Percentiles rank a stretch among this genome's conserved stretches.
Conservation (phyloP, 2,888 invertebrate species). For the Heliconius ethilla region DNA sequence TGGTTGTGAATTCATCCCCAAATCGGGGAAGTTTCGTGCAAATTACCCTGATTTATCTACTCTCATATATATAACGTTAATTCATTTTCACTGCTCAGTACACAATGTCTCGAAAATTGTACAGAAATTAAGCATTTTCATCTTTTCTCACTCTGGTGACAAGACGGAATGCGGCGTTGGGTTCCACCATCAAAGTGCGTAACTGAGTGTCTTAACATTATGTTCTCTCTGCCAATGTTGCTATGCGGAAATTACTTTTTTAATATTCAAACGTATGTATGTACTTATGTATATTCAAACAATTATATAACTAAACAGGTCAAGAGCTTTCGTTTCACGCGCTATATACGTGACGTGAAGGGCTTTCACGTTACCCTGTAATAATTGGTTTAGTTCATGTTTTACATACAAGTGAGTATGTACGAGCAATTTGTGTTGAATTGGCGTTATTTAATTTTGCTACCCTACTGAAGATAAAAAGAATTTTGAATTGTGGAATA, state of each 20-base stretch:
- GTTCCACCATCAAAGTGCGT: neutral
- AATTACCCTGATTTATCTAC: neutral
- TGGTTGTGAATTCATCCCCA: neutral
- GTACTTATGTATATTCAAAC: conserved; percentile 29
- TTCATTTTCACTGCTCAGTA: no score
- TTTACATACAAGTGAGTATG: conserved; percentile 2
- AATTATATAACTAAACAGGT: conserved; percentile 57
- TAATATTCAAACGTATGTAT: no score
- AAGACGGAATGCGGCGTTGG: neutral
- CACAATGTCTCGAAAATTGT: neutral
- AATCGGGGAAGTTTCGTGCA: neutral
- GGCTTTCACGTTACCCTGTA: conserved; percentile 44
- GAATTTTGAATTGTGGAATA: neutral
- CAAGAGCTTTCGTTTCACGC: conserved; percentile 52
- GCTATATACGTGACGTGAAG: conserved; percentile 55
- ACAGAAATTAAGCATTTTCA: neutral
- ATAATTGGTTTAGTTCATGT: conserved; percentile 22
- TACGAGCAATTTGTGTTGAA: conserved; percentile 1
- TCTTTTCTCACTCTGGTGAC: neutral
- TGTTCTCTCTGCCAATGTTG: neutral
- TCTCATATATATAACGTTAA: no score
- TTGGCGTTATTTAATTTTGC: conserved; percentile 14
- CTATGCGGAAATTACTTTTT: no score
- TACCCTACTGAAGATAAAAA: conserved; percentile 6
- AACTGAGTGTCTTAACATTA: neutral